Evolutionary conservation across 2,797 vertebrate genomes (phyloP), one percentile per base, ranked within the genome.

Genomic region (Botia kubotai): DNA sequence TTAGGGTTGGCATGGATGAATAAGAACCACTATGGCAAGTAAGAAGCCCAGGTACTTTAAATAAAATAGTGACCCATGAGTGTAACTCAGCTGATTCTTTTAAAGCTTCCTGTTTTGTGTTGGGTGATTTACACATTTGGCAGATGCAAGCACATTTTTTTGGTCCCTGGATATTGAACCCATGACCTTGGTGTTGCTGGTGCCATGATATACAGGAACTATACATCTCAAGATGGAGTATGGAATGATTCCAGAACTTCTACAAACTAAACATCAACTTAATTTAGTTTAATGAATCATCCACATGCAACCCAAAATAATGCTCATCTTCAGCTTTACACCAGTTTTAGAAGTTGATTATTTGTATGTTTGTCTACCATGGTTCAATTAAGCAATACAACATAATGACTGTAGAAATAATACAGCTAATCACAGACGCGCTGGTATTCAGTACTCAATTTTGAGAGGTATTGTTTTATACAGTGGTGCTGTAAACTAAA

Each of bases 1-100:
- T n/a, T n/a, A 72, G n/a, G 83, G 39, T 21, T 62, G 71, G 46
- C 52, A 72, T 67, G 67, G 29, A 83, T 62, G 72, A 72, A 85
- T 89, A 90, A 89, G 87, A 90, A 88, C 89, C 87, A 83, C 65
- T 55, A 29, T 63, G 46, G 68, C 21, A 72, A 19, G 46, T 26
- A 73, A 77, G 39, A 39, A 79, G 55, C 43, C n/a, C 8, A 7
- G 69, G 55, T 63, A 57, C 77, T 79, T 79, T 63, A 79, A 23
- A 71, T 71, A 71, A 65, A 39, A 53, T 50, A 63, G 48, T 21
- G 58, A 65, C 67, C 46, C 0, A 2, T 72, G 46, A 72, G 36
- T 68, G 58, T 14, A 67, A 57, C 26, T 17, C n/a, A 1, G 11
- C 26, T 39, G 19, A 1, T 16, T 50, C 2, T 57, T 72, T 26